Evolutionary conservation across 2,797 vertebrate species (phyloP), one percentile per base, ranked within the genome.

Genomic region (Melanotaenia boesemani): DNA sequence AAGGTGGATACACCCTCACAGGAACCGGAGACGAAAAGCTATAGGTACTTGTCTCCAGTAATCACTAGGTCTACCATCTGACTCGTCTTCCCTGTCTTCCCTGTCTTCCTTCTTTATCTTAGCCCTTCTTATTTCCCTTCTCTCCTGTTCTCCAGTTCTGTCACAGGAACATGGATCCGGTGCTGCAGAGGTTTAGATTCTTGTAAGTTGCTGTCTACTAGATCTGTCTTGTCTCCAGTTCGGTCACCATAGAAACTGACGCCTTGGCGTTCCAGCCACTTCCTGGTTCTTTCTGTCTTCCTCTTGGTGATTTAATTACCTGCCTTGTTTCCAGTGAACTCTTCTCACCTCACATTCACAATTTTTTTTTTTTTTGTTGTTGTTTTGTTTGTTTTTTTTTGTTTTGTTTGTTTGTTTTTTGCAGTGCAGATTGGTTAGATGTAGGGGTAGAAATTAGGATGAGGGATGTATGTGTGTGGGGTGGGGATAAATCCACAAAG

Each of bases 171-270:
- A 70, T 80, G 74, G 82, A 84, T 81, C 63, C 65, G 39, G 76
- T 78, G 77, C 83, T 82, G 67, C 62, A 50, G 77, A 79, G 81
- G 63, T 81, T 86, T 77, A 74, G 66, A 82, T 76, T 86, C 77
- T 76, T 73, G 71, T 74, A 83, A 86, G 81, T 80, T 86, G 77
- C 69, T 86, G 84, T 63, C 65, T 66, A 79, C 77, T 67, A 30
- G 20, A 72, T 74, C 82, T 86, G 57, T 75, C 72, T 88, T 30
- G 28, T 77, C 77, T 85, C 62, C 74, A 70, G 79, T 74, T 83
- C 75, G 74, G 86, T 91, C 84, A 70, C 90, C 82, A 88, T 86
- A 88, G 88, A 78, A 85, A 91, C 82, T 70, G 84, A 86, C 80
- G 81, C 79, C 80, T 67, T 77, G 73, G 81, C 79, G 75, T 83